Base-by-base conservation (phyloP, 1,140 invertebrate species). In the Neoseiulus cucumeris region DNA sequence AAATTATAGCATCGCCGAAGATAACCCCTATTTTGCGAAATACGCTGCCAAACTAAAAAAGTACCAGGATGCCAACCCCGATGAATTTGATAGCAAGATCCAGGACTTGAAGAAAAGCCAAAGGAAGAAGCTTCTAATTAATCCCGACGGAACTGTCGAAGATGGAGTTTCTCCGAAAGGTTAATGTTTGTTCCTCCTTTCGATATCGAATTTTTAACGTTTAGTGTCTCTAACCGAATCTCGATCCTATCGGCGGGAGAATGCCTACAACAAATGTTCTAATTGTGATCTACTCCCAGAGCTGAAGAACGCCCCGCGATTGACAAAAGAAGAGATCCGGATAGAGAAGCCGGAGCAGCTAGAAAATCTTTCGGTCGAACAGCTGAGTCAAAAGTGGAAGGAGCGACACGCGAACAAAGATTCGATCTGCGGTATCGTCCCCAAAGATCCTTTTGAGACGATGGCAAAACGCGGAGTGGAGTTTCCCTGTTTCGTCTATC, bases 31-130 rank as follows among this genome's bases (percentile, higher is more conserved):
- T 20, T 59, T 59, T 25, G 51, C 51, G 51, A 59, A 59, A 9
- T 59, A 59, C 22, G 51, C 51, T 17, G 25, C 51, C 51, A 59
- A 59, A 59, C 22, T 59, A 9, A 59, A 59, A 33, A 59, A 59
- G 22, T 33, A 29, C 25, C 14, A 59, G 33, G 51, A 59, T 4
- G 14, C 14, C 17, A 59, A 59, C 33, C 51, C 51, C 14, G 51
- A 59, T 4, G 51, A 59, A 18, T 59, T 59, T 25, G 14, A 20
- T 1, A 2, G 22, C 12, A 25, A 33, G 17, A 20, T 59, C 2
- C 2, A n/a, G 9, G 51, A 59, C 6, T 6, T 25, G n/a, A 25
- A 14, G 33, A 25, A 33, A 25, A 59, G 33, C 14, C 17, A 25
- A 6, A 25, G 51, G 12, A 59, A 59, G 51, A 59, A 59, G 22